These are phyloP conservation scores for Saccopteryx bilineata DNA, from an alignment of 2,113 vertebrate genomes.

Conservation along the genomic window DNA sequence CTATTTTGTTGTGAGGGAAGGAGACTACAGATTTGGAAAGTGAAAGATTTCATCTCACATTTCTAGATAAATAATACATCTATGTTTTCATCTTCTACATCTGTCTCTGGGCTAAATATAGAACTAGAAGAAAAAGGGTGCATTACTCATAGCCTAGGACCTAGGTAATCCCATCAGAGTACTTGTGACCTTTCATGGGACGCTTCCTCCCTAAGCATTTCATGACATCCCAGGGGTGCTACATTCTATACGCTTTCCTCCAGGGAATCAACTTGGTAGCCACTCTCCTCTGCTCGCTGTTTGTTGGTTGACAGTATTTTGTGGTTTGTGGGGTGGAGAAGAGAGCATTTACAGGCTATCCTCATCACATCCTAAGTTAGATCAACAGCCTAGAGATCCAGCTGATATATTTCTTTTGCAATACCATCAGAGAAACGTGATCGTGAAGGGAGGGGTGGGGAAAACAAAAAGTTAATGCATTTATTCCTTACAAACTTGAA, in stretches of 20 bases:
- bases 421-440: not conserved
- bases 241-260: fast-evolving
- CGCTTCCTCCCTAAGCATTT: not conserved
- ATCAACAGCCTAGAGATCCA: not conserved
- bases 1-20: not conserved
- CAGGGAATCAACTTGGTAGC: not conserved
- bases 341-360: not conserved
- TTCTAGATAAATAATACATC: not conserved
- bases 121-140: not conserved
- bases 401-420: not conserved
- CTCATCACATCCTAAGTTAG: conserved; percentile 11
- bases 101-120: not conserved
- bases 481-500: not conserved
- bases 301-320: conserved; percentile 58
- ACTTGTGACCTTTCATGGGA: not conserved
- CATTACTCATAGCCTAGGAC: not conserved
- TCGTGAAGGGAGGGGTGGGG: not conserved
- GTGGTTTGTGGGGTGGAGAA: not conserved
- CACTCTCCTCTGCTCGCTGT: fast-evolving
- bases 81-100: not conserved
- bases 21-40: not conserved
- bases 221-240: not conserved
- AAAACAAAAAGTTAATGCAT: not conserved
- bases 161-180: not conserved
- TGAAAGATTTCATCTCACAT: not conserved